Evolutionary conservation across 1,140 invertebrate genomes (phyloP).

Genomic region (Lethrus apterus): DNA sequence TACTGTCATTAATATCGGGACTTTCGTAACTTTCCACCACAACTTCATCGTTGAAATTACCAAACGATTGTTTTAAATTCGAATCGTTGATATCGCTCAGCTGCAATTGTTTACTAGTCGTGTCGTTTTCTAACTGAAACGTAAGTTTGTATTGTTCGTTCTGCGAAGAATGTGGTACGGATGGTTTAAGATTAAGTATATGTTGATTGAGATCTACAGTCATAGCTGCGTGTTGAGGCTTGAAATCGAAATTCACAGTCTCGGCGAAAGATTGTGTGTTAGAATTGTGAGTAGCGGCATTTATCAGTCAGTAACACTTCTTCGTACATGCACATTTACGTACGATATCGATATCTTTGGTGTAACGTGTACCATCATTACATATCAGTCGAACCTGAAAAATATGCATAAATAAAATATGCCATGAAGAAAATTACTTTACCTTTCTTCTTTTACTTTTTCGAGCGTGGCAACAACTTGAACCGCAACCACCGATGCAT

Average conservation of each 20-base stretch:
- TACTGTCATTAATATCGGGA: conserved; percentile 13
- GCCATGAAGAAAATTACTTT: conserved; percentile 21
- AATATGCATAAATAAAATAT: conserved; percentile 10
- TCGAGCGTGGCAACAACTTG: conserved; percentile 69
- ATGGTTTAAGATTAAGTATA: conserved; percentile 22
- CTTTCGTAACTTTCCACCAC: conserved; percentile 28
- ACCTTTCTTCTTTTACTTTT: conserved; percentile 89
- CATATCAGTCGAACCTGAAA: conserved; percentile 79
- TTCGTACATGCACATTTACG: conserved; percentile 85
- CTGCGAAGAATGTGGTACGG: conserved; percentile 13
- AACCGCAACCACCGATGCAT: conserved; percentile 60
- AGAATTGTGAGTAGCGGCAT: conserved; percentile 42
- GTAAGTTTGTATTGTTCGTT: conserved; percentile 32
- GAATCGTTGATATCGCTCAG: conserved; percentile 19
- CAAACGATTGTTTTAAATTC: conserved; percentile 20
- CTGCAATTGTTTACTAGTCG: conserved; percentile 18
- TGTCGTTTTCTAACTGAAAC: conserved; percentile 33
- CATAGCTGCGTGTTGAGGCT: conserved; percentile 22
- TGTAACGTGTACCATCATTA: conserved; percentile 84
- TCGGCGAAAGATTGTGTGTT: conserved; percentile 25
- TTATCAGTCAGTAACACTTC: conserved; percentile 64
- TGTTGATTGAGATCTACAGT: conserved; percentile 21
- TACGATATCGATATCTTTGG: conserved; percentile 92
- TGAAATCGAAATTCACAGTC: conserved; percentile 19
- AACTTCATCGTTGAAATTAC: conserved; percentile 26